Evolutionary conservation across 2,888 invertebrate genomes (phyloP).

Genomic region (Parnassius glacialis): DNA sequence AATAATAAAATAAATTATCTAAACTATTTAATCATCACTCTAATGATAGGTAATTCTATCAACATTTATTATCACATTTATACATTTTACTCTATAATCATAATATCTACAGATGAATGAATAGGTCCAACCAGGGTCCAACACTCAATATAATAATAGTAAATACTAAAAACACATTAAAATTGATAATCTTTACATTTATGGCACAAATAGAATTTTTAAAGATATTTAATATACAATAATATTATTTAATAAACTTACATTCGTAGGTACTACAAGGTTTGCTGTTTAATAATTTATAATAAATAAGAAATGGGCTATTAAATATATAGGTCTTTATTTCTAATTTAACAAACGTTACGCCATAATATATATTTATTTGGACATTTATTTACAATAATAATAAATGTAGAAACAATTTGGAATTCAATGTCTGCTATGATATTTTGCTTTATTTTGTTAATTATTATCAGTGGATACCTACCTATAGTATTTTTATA

Average conservation of each 20-base stretch:
- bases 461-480: no score
- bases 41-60: slow-evolving; percentile 28
- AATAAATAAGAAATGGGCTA: background rate
- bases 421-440: no score
- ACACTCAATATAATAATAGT: slow-evolving; percentile 23
- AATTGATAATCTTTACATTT: slow-evolving; percentile 26
- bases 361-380: no score
- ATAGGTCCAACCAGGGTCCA: slow-evolving; percentile 21
- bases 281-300: slow-evolving; percentile 4
- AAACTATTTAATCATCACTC: slow-evolving; percentile 25
- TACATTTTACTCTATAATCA: slow-evolving; percentile 48
- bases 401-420: no score
- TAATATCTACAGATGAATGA: slow-evolving; percentile 31
- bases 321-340: no score
- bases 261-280: slow-evolving; percentile 8
- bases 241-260: background rate
- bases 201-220: slow-evolving; percentile 19
- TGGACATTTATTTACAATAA: no score
- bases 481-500: no score
- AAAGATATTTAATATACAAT: slow-evolving; percentile 2
- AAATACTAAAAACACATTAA: slow-evolving; percentile 16
- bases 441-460: no score
- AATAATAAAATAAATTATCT: slow-evolving; percentile 36
- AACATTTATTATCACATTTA: slow-evolving; percentile 57
- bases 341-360: no score